A percentile compares a stretch with the other conserved stretches of the same genome.
Evolutionary conservation across 2,888 invertebrate genomes (phyloP).

Genomic region (Drosophila picticornis): DNA sequence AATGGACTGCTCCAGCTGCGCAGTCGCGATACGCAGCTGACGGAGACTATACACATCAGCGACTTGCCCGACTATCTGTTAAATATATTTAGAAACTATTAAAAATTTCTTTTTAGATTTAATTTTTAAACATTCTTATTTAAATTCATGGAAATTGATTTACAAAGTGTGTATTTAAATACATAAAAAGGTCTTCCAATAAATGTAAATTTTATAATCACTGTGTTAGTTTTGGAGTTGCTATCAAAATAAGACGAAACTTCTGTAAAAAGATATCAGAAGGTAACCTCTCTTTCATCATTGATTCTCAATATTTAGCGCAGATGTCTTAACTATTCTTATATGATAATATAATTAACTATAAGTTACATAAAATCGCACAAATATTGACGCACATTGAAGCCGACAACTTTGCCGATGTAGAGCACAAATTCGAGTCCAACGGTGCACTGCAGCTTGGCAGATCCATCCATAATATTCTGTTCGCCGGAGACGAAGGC

Average conservation of each 20-base stretch:
- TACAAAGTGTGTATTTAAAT: neutral
- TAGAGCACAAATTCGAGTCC: conserved; percentile 92
- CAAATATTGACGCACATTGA: conserved; percentile 91
- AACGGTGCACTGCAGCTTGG: conserved; percentile 95
- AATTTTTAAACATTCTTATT: neutral
- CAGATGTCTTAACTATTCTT: neutral
- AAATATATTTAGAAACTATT: conserved; percentile 83
- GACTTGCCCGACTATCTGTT: conserved; percentile 88
- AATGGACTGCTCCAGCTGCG: conserved; percentile 90
- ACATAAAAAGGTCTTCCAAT: neutral
- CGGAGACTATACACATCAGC: conserved; percentile 90
- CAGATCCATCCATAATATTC: conserved; percentile 89
- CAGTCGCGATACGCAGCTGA: conserved; percentile 89
- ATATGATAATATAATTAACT: neutral
- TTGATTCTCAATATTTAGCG: neutral
- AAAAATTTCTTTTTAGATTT: neutral
- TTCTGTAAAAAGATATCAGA: neutral
- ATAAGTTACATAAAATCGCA: conserved; percentile 88
- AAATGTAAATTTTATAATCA: neutral
- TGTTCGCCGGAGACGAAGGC: conserved; percentile 89
- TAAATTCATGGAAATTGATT: neutral
- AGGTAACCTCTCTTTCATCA: neutral
- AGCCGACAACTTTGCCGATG: conserved; percentile 91
- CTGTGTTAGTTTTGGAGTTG: no score
- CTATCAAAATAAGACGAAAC: no score